Evolutionary conservation across 2,113 vertebrate genomes (phyloP), one percentile per base, ranked within the genome.

Genomic region (Myiopsitta monachus): DNA sequence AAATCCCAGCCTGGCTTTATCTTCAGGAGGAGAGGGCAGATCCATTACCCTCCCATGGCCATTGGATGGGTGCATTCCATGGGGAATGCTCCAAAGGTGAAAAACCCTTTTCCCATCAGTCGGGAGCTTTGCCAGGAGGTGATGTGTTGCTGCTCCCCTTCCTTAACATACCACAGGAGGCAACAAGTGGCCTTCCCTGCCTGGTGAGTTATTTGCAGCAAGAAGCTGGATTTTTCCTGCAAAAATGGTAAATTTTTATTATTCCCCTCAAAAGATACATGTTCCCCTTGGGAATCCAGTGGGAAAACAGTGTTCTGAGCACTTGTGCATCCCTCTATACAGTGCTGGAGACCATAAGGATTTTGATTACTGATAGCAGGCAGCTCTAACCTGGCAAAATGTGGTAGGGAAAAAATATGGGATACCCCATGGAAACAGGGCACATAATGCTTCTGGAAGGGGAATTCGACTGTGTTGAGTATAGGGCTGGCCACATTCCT

Each of bases 281-380:
- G 1, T 70, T 57, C 24, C 24, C 18, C 9, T 30, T 0, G 0
- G 49, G 64, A 49, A 77, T 16, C 21, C 16, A 2, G 49, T 0
- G 2, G 55, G 55, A 57, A 64, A 85, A 54, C 0, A n/a, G 1
- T 1, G 19, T 24, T 55, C 13, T 0, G 5, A 21, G 76, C 11
- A 0, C 78, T 18, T 0, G 1, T 14, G 61, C 17, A 2, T 75
- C 68, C 49, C 1, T 0, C 3, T 1, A 2, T 1, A 0, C 17
- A 0, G 28, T 8, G 43, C 39, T 0, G 4, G 55, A 23, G 31
- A 30, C 10, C 0, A 0, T 16, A 19, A 15, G 59, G 85, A 5
- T 69, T 55, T 55, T 3, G 22, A 44, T 28, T 36, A 82, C 74
- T 23, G 63, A 21, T 18, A 69, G 47, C 33, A 57, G 49, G 27